A percentile compares a stretch with the other conserved stretches of the same genome.
Evolutionary conservation across 2,113 vertebrate genomes (phyloP).

Genomic region (Passer domesticus): DNA sequence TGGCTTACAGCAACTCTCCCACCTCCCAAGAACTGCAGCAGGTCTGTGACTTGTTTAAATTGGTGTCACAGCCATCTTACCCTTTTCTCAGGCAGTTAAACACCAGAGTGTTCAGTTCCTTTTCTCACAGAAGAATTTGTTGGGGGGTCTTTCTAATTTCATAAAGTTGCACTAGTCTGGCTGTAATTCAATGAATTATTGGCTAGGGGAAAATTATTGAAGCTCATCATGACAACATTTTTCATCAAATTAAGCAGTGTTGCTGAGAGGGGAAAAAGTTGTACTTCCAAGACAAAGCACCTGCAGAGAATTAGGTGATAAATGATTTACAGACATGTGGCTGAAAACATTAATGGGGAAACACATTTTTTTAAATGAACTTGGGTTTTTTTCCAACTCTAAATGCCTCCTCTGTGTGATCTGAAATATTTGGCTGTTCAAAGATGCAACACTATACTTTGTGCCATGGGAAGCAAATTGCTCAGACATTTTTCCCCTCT

Average conservation of each 20-base stretch:
- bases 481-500: background rate
- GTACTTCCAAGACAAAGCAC: background rate
- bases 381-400: background rate
- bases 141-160: background rate
- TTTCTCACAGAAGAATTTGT: background rate
- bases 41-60: background rate
- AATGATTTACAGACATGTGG: background rate
- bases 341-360: background rate
- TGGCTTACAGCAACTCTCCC: background rate
- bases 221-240: conserved; percentile 23
- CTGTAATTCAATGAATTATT: conserved; percentile 1
- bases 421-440: background rate
- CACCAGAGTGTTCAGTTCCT: background rate
- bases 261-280: background rate
- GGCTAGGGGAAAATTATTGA: background rate
- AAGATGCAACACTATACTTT: background rate
- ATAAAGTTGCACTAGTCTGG: background rate
- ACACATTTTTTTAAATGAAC: background rate
- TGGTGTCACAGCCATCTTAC: background rate
- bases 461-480: background rate
- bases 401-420: background rate
- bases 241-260: conserved; percentile 44
- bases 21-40: background rate
- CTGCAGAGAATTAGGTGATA: conserved; percentile 41
- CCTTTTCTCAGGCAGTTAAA: background rate